Evolutionary conservation across 2,113 vertebrate genomes (phyloP).

Genomic region (Salminus brasiliensis): DNA sequence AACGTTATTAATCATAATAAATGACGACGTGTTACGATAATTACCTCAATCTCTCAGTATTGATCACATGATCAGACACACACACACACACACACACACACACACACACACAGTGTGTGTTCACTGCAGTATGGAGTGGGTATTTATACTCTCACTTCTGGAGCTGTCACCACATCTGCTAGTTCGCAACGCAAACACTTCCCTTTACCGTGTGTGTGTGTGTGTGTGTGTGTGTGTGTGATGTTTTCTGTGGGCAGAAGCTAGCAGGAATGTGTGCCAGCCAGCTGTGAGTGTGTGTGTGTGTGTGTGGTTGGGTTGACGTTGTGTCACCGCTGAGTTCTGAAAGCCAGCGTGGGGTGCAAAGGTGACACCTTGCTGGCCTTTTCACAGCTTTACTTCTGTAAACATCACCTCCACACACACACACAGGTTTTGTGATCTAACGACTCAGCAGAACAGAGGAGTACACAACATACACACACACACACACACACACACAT

Average conservation of each 20-base stretch:
- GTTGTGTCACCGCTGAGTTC: conserved; percentile 21
- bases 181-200: conserved; percentile 35
- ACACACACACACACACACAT: background rate
- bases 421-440: background rate
- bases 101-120: background rate
- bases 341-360: conserved; percentile 35
- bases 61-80: too few relatives aligned
- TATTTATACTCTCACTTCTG: background rate
- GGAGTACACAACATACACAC: background rate
- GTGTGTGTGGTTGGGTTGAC: conserved; percentile 20
- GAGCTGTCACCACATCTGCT: conserved; percentile 39
- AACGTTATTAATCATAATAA: too few relatives aligned
- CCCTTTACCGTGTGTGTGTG: background rate
- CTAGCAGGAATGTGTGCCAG: background rate
- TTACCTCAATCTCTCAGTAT: too few relatives aligned
- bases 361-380: conserved; percentile 43
- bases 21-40: too few relatives aligned
- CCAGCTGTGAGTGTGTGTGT: conserved; percentile 20
- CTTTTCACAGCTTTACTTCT: conserved; percentile 37
- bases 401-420: background rate
- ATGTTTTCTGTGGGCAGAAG: conserved; percentile 10
- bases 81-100: too few relatives aligned
- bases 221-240: too few relatives aligned
- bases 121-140: background rate
- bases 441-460: too few relatives aligned